Conservation (phyloP, 2,888 invertebrate genomes). For the Miltochrista miniata region DNA sequence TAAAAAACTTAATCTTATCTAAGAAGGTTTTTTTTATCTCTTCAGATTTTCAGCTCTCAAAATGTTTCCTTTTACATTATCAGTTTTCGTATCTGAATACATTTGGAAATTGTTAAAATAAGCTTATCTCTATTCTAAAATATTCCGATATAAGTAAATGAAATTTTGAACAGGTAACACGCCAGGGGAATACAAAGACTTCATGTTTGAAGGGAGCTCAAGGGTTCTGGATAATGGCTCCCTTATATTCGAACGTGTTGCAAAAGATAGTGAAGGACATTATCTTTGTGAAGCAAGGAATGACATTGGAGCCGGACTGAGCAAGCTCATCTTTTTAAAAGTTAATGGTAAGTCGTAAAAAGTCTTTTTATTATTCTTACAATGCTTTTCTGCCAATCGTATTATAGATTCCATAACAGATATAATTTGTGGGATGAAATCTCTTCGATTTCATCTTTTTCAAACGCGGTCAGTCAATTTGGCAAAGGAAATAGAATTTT, state of each 20-base stretch:
- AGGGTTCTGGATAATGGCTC: slow-evolving; percentile 92
- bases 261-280: slow-evolving; percentile 94
- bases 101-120: not conserved
- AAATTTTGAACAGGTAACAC: slow-evolving; percentile 76
- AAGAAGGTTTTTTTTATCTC: not conserved
- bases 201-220: slow-evolving; percentile 90
- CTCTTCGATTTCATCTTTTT: slow-evolving; percentile 31
- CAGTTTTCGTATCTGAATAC: slow-evolving; percentile 2
- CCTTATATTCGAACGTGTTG: slow-evolving; percentile 91
- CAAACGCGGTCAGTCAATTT: slow-evolving; percentile 32
- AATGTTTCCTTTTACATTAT: not conserved
- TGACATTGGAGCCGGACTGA: slow-evolving; percentile 94
- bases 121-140: slow-evolving; percentile 15
- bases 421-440: slow-evolving; percentile 15
- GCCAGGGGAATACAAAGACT: slow-evolving; percentile 92
- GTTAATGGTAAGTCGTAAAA: slow-evolving; percentile 89
- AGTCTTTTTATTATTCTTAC: slow-evolving; percentile 13
- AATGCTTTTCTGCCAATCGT: slow-evolving; percentile 5
- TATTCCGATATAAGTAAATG: slow-evolving; percentile 32
- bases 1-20: not conserved
- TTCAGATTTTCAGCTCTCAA: not conserved
- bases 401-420: slow-evolving; percentile 22
- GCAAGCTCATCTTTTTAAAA: slow-evolving; percentile 95
- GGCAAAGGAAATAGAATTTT: slow-evolving; percentile 40
- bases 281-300: slow-evolving; percentile 97